Evolutionary conservation across 2,113 vertebrate species (phyloP).

Genomic region (Dendrocopos noguchii): DNA sequence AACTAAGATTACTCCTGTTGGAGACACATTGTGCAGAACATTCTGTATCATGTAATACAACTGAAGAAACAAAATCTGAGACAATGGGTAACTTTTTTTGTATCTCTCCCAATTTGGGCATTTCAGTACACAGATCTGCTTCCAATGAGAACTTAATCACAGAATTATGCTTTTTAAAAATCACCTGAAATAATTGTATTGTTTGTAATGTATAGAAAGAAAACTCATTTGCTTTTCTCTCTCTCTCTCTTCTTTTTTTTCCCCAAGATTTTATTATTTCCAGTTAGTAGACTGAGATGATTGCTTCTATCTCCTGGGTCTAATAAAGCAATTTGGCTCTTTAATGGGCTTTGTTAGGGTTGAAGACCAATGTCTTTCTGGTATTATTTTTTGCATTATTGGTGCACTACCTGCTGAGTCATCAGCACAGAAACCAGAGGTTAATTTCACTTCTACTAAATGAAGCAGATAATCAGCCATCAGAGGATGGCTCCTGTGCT

Average conservation of each 20-base stretch:
- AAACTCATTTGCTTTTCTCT: slow-evolving; percentile 39
- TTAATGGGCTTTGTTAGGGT: slow-evolving; percentile 75
- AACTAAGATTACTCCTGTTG: slow-evolving; percentile 8
- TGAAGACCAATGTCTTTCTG: slow-evolving; percentile 73
- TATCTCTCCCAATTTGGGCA: background rate
- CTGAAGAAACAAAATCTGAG: background rate
- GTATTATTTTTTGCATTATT: slow-evolving; percentile 66
- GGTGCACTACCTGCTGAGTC: slow-evolving; percentile 77
- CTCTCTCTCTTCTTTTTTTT: background rate
- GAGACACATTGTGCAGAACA: background rate
- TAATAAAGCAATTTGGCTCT: slow-evolving; percentile 76
- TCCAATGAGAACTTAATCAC: background rate
- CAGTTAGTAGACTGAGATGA: slow-evolving; percentile 70
- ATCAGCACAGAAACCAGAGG: slow-evolving; percentile 73
- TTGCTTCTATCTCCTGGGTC: slow-evolving; percentile 71
- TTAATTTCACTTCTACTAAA: slow-evolving; percentile 82
- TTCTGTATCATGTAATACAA: background rate
- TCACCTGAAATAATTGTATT: background rate
- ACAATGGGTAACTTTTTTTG: background rate
- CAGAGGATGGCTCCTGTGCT: slow-evolving; percentile 60
- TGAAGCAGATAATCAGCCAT: slow-evolving; percentile 80
- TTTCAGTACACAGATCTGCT: background rate
- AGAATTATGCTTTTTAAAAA: background rate
- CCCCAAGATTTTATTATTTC: slow-evolving; percentile 64
- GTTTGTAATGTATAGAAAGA: slow-evolving; percentile 12